Evolutionary conservation across 2,888 invertebrate genomes (phyloP).

Genomic region (Rotaria macrura): DNA sequence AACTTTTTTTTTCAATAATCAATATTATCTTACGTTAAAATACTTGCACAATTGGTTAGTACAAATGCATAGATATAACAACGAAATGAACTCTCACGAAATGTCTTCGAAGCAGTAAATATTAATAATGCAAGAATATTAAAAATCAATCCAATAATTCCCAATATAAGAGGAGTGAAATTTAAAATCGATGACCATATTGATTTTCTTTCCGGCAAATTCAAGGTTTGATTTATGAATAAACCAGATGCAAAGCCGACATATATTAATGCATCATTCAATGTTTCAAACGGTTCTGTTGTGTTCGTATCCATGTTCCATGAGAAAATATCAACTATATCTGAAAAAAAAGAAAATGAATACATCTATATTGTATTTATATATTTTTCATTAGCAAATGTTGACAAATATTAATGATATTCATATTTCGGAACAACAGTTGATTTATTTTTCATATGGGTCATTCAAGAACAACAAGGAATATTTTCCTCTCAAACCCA

Average conservation of each 20-base stretch:
- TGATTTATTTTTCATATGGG: no score
- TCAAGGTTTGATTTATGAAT: background rate
- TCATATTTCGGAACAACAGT: no score
- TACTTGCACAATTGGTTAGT: background rate
- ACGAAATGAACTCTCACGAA: background rate
- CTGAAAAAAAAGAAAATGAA: no score
- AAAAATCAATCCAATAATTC: background rate
- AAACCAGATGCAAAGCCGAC: background rate
- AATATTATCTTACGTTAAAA: background rate
- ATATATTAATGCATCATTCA: background rate
- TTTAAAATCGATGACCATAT: background rate
- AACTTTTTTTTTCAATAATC: no score
- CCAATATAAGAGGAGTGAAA: background rate
- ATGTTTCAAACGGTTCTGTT: background rate
- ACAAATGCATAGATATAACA: conserved; percentile 8
- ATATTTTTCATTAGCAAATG: no score
- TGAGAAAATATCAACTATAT: background rate
- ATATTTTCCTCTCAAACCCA: no score
- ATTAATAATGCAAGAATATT: background rate
- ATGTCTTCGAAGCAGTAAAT: background rate
- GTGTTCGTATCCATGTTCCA: background rate
- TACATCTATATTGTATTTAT: no score
- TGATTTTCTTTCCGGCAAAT: background rate
- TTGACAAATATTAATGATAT: no score
- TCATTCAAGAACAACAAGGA: no score